Conservation (phyloP, 2,888 invertebrate genomes). For the Subacronicta megacephala region DNA sequence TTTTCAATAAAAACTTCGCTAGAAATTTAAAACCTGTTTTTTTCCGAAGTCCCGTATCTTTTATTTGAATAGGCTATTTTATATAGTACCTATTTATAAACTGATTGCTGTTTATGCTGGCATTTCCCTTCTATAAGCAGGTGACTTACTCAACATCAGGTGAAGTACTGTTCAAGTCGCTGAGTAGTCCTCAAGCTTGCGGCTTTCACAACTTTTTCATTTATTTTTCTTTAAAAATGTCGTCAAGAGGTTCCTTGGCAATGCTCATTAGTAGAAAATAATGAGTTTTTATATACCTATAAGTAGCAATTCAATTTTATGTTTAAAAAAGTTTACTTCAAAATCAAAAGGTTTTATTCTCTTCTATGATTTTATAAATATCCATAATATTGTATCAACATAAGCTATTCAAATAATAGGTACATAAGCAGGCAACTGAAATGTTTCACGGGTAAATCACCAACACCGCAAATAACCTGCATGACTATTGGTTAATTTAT, state of each 20-base stretch:
- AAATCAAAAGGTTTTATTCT: slow-evolving; percentile 13
- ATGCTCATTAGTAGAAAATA: slow-evolving; percentile 56
- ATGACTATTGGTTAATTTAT: slow-evolving; percentile 26
- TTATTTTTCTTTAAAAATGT: slow-evolving; percentile 50
- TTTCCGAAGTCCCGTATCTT: too few relatives aligned
- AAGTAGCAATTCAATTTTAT: slow-evolving; percentile 31
- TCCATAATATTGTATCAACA: not conserved
- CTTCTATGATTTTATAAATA: too few relatives aligned
- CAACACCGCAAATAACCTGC: slow-evolving; percentile 25
- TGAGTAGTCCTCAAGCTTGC: slow-evolving; percentile 53
- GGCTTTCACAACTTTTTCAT: slow-evolving; percentile 53
- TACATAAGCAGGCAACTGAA: not conserved
- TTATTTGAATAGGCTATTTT: not conserved
- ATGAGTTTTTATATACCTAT: slow-evolving; percentile 49
- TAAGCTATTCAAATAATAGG: not conserved
- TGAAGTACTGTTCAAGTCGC: slow-evolving; percentile 48
- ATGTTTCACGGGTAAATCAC: slow-evolving; percentile 22
- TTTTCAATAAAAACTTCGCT: too few relatives aligned
- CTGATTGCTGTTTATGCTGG: slow-evolving; percentile 15
- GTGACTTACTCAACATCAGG: slow-evolving; percentile 45
- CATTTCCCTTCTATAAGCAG: slow-evolving; percentile 38
- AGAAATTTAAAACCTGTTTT: too few relatives aligned
- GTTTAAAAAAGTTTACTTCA: slow-evolving; percentile 20
- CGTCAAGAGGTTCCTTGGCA: slow-evolving; percentile 42
- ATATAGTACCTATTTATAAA: not conserved